Percentiles rank a stretch among this genome's conserved stretches.
phyloP scores from a whole-genome alignment of 2,888 invertebrate species.

The Tipula lateralis region DNA sequence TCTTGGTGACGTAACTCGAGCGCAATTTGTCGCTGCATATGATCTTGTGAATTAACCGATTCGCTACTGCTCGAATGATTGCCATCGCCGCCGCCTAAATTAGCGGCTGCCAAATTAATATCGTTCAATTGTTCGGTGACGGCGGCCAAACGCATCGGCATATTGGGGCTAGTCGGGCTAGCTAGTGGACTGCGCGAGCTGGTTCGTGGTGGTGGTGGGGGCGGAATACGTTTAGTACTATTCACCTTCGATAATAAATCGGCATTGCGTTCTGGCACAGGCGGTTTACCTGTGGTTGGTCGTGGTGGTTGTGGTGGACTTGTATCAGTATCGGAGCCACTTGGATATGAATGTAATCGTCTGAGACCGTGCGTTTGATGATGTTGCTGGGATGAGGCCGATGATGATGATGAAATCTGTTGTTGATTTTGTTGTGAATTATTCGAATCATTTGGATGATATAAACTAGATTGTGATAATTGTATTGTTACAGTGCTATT shows the following conservation, averaged over 20 bases:
- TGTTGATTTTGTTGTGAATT: conserved; percentile 28
- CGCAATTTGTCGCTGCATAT: conserved; percentile 65
- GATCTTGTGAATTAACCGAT: conserved; percentile 70
- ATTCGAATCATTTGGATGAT: conserved; percentile 32
- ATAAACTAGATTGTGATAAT: conserved; percentile 48
- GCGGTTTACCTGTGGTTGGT: conserved; percentile 62
- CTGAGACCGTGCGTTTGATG: conserved; percentile 56
- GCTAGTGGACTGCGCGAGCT: conserved; percentile 83
- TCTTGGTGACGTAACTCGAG: conserved; percentile 86
- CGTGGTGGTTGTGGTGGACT: conserved; percentile 68
- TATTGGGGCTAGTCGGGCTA: conserved; percentile 71
- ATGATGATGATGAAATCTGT: conserved; percentile 50
- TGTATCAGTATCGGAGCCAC: conserved; percentile 76
- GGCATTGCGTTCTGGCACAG: conserved; percentile 75
- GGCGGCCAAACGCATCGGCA: conserved; percentile 56
- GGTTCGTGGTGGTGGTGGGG: conserved; percentile 88
- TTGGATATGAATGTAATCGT: conserved; percentile 78
- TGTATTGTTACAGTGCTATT: conserved; percentile 47
- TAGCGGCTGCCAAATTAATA: conserved; percentile 29
- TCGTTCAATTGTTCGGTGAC: conserved; percentile 42
- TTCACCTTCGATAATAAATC: conserved; percentile 68
- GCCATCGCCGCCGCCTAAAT: conserved; percentile 38
- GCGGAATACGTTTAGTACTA: conserved; percentile 73
- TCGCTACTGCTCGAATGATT: conserved; percentile 71
- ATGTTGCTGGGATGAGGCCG: conserved; percentile 36